Evolutionary conservation across 2,888 invertebrate genomes (phyloP).

Genomic region (Exephanes ischioxanthus): DNA sequence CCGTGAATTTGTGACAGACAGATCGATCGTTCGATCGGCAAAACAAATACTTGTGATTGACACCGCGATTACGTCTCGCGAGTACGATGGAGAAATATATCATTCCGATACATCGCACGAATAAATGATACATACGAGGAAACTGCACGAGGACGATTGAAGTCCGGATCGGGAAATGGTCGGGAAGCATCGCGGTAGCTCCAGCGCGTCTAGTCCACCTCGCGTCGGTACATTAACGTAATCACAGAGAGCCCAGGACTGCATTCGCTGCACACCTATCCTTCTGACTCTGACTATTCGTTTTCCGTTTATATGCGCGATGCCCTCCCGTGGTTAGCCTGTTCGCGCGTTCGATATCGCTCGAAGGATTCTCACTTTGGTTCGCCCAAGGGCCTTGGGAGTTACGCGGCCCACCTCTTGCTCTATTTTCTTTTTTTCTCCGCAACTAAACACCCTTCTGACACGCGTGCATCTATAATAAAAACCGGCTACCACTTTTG

Average conservation of each 20-base stretch:
- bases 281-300: conserved; percentile 60
- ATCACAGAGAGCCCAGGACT: conserved; percentile 69
- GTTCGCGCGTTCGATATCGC: conserved; percentile 50
- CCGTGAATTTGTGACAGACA: neutral
- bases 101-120: neutral
- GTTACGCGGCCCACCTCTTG: conserved; percentile 7
- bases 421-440: neutral
- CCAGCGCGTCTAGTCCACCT: conserved; percentile 36
- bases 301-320: conserved; percentile 48
- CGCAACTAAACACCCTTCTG: conserved; percentile 70
- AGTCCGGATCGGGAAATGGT: conserved; percentile 26
- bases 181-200: conserved; percentile 18
- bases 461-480: conserved; percentile 72
- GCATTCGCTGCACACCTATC: conserved; percentile 35
- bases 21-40: neutral
- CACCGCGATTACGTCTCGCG: neutral
- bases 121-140: conserved; percentile 3
- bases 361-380: conserved; percentile 24
- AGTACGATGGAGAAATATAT: conserved; percentile 2
- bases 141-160: conserved; percentile 11
- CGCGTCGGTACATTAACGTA: conserved; percentile 75
- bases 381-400: conserved; percentile 11
- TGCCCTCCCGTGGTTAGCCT: conserved; percentile 10
- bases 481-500: conserved; percentile 68
- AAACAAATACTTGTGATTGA: conserved; percentile 25